phyloP scores from a whole-genome alignment of 2,113 vertebrate genomes.

The Cephalopterus ornatus region DNA sequence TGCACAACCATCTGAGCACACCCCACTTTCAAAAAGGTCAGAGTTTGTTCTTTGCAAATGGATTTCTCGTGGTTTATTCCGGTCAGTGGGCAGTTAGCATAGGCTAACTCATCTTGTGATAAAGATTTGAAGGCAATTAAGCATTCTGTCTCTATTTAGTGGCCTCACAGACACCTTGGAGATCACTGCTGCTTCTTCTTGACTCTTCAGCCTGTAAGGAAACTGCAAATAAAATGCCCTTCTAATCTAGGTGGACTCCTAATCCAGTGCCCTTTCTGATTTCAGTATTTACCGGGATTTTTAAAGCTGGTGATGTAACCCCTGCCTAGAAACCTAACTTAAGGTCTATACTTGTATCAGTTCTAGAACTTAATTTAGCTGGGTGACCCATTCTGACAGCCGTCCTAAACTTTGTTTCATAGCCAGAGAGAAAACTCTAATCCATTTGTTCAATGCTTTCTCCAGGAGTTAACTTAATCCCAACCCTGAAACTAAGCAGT shows the following conservation, averaged over 20 bases:
- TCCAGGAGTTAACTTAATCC: neutral
- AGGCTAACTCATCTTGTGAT: neutral
- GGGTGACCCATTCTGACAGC: neutral
- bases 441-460: neutral
- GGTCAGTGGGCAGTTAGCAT: neutral
- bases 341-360: neutral
- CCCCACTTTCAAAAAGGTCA: neutral
- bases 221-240: neutral
- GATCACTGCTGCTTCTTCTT: neutral
- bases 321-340: neutral
- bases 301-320: neutral
- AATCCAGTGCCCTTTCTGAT: neutral
- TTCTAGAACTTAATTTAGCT: neutral
- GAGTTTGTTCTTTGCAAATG: neutral
- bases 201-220: neutral
- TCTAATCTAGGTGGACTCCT: neutral
- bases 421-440: neutral
- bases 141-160: neutral
- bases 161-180: neutral
- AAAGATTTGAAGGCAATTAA: neutral
- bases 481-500: neutral
- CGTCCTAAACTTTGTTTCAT: neutral
- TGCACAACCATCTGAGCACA: neutral
- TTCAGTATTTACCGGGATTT: neutral
- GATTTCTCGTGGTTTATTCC: rapidly evolving